Conservation (phyloP, 2,113 vertebrate genomes). For the Hoplias malabaricus region DNA sequence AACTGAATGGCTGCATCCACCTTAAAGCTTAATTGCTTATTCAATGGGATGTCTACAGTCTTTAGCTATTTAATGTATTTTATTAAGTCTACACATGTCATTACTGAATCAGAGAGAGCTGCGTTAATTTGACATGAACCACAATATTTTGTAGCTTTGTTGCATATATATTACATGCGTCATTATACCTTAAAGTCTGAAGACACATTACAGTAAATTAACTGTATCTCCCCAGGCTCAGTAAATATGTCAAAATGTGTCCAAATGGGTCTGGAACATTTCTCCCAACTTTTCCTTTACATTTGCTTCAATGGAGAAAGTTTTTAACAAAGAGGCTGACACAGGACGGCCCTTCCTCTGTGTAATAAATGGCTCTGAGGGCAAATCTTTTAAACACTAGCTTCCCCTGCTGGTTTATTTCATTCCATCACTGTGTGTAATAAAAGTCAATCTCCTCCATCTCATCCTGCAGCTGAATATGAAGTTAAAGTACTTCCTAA, state of each 20-base stretch:
- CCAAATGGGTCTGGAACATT: neutral
- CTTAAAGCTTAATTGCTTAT: no score
- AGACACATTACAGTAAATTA: no score
- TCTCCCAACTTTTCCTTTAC: neutral
- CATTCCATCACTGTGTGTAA: conserved; percentile 29
- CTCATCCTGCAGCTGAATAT: conserved; percentile 12
- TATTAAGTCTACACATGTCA: neutral
- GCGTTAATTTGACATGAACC: neutral
- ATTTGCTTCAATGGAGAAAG: conserved; percentile 3
- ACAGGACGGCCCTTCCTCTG: conserved; percentile 3
- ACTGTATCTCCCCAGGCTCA: neutral
- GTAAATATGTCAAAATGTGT: neutral
- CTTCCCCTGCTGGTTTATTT: conserved; percentile 31
- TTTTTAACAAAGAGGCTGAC: neutral
- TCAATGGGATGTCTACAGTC: no score
- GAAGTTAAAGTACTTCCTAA: conserved; percentile 17
- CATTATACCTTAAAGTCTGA: no score
- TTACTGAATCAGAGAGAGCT: neutral
- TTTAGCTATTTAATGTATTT: no score
- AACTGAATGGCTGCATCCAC: no score
- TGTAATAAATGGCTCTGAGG: neutral
- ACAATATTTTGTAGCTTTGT: neutral
- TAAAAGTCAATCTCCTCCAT: conserved; percentile 17
- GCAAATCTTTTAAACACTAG: conserved; percentile 23
- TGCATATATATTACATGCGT: neutral